Evolutionary conservation across 2,113 vertebrate species (phyloP), one percentile per base, ranked within the genome.

Genomic region (Antechinus flavipes): DNA sequence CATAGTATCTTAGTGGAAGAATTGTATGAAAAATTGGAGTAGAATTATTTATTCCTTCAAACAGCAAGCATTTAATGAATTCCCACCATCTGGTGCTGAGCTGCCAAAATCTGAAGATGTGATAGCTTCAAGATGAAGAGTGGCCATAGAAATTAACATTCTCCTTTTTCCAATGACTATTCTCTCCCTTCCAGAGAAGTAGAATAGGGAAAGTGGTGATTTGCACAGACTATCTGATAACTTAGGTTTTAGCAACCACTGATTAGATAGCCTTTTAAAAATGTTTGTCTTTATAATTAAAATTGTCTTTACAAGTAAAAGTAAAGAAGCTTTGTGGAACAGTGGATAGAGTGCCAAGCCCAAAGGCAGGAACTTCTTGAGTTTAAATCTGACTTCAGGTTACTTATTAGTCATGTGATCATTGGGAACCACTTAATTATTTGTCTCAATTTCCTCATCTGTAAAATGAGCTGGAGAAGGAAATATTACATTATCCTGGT

Each of bases 221-320:
- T 54, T 50, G 22, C 19, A 42, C 2, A 0, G 26, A 49, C 7
- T 22, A 26, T 42, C 50, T 22, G 2, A 46, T 50, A 24, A 16
- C 42, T 27, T 54, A n/a, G 50, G 11, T 94, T 54, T 95, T 89
- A 90, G 16, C 89, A 97, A 96, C 76, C 61, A 76, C 93, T 0
- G 89, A 92, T 89, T 96, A 0, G 35, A 98, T 98, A 95, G 54
- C 95, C 96, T 96, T 95, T 98, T 97, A 96, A 95, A 95, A 94
- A 96, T 54, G 54, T 76, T 76, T 68, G 56, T 2, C 55, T 93
- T 96, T 58, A 50, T 95, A 95, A 95, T 35, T 94, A 68, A 93
- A 97, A 97, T 91, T 90, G 50, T 11, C 27, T 61, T 61, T 61
- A 30, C 9, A 30, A 30, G 58, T 61, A 61, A 61, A 61, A 30